These are phyloP conservation scores for Premnoplex brunnescens DNA, from an alignment of 2,797 vertebrate genomes.

Conservation along the genomic window DNA sequence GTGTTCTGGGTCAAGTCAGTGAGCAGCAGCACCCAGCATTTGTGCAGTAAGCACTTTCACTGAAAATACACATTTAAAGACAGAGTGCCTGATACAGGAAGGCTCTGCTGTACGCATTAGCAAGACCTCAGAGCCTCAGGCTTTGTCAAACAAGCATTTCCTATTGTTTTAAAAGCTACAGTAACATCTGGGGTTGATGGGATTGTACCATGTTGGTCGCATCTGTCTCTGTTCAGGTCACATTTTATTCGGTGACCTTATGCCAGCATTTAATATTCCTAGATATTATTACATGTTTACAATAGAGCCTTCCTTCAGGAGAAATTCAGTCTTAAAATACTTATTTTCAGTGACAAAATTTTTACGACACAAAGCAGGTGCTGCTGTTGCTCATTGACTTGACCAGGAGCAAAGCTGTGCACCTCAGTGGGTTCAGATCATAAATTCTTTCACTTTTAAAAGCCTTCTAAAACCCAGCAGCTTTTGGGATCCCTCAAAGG, in stretches of 20 bases:
- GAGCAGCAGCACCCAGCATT: background rate
- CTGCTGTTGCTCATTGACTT: background rate
- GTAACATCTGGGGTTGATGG: background rate
- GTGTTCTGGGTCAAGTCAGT: background rate
- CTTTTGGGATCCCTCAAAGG: background rate
- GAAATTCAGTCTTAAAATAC: background rate
- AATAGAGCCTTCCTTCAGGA: background rate
- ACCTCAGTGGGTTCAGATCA: background rate
- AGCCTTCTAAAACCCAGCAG: background rate
- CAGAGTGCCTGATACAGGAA: background rate
- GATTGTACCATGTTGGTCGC: background rate
- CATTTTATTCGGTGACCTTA: background rate
- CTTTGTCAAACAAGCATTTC: background rate
- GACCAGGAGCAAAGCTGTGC: background rate
- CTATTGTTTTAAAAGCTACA: background rate
- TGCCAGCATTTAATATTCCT: background rate
- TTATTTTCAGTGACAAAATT: background rate
- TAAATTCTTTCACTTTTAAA: background rate
- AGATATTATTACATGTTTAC: background rate
- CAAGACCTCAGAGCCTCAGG: background rate
- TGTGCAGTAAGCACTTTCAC: background rate
- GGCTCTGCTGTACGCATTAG: background rate
- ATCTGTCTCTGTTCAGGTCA: background rate
- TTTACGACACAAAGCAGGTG: background rate
- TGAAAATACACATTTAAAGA: background rate